phyloP scores from a whole-genome alignment of 2,888 invertebrate genomes.

The Nemotelus pantherinus region DNA sequence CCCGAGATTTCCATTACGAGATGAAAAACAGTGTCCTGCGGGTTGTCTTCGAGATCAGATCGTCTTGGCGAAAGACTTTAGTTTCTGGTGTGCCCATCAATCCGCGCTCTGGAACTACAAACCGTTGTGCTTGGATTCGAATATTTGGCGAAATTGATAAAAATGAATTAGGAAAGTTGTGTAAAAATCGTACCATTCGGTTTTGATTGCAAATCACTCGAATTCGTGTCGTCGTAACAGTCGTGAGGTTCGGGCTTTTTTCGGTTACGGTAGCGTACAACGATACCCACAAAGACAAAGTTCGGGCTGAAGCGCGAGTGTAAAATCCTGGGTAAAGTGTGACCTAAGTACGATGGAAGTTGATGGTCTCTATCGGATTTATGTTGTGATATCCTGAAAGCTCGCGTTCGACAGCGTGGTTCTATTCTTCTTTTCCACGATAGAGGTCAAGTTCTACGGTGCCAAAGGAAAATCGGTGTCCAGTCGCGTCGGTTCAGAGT shows the following conservation, averaged over 20 bases:
- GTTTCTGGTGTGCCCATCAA: neutral
- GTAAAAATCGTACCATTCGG: too few species aligned
- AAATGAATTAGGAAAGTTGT: neutral
- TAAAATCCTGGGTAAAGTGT: constrained; percentile 16
- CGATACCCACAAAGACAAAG: too few species aligned
- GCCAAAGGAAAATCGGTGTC: constrained; percentile 28
- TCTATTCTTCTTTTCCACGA: constrained; percentile 32
- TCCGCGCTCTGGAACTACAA: neutral
- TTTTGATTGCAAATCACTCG: too few species aligned
- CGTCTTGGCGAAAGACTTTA: constrained; percentile 27
- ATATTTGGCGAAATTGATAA: neutral
- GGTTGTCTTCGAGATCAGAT: constrained; percentile 45
- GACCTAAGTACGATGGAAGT: constrained; percentile 25
- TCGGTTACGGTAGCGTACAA: too few species aligned
- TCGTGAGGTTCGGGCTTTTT: too few species aligned
- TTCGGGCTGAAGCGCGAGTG: neutral
- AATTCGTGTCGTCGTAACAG: too few species aligned
- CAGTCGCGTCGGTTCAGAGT: constrained; percentile 21
- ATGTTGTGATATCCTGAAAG: constrained; percentile 32
- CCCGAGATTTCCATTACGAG: constrained; percentile 24
- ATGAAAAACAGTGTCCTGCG: constrained; percentile 44
- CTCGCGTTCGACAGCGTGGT: constrained; percentile 24
- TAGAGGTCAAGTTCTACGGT: constrained; percentile 41
- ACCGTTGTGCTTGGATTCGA: neutral
- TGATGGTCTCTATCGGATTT: constrained; percentile 21